These are phyloP conservation scores for Anastrepha ludens DNA, from an alignment of 1,140 invertebrate species.

Conservation along the genomic window DNA sequence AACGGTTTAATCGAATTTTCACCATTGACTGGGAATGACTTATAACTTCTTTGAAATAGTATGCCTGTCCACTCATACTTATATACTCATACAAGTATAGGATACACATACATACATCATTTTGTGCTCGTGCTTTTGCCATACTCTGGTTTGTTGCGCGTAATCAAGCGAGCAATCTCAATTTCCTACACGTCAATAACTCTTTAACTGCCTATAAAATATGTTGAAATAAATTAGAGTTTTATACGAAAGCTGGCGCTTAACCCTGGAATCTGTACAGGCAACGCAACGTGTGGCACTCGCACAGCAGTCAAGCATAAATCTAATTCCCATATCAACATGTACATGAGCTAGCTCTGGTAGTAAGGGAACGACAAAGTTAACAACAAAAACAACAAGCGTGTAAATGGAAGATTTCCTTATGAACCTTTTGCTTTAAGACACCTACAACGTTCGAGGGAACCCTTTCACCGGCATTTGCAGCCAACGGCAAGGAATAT, in stretches of 20 bases:
- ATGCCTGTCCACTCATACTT: background rate
- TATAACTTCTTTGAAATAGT: background rate
- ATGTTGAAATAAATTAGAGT: constrained; percentile 45
- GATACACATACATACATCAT: background rate
- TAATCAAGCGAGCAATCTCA: constrained; percentile 23
- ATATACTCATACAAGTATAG: too few species aligned
- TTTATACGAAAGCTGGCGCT: background rate
- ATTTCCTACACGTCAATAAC: constrained; percentile 49
- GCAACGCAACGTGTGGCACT: background rate
- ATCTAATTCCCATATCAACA: constrained; percentile 20
- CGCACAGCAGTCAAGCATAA: constrained; percentile 11
- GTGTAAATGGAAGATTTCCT: background rate
- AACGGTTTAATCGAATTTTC: constrained; percentile 26
- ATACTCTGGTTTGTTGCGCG: background rate
- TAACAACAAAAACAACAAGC: background rate
- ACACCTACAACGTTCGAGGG: background rate
- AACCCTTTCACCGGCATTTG: background rate
- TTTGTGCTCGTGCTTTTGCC: background rate
- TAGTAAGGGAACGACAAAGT: background rate
- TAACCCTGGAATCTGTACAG: background rate
- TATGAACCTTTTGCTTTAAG: background rate
- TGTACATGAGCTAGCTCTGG: background rate
- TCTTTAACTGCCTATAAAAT: constrained; percentile 48
- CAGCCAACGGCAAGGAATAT: constrained; percentile 28
- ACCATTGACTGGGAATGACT: background rate